Conservation (phyloP, 2,113 vertebrate genomes). For the Zapus hudsonius region DNA sequence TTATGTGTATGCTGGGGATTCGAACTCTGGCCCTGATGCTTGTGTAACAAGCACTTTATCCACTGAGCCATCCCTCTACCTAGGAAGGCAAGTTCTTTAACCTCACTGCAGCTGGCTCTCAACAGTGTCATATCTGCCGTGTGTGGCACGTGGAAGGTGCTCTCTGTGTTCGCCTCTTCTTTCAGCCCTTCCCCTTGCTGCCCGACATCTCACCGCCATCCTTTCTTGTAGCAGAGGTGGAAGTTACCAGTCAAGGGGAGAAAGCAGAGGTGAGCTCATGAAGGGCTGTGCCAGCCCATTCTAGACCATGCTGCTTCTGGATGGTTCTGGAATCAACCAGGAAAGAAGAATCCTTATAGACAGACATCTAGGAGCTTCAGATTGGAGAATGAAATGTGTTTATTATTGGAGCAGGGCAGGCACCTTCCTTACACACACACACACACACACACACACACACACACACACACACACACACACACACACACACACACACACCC, state of each 20-base stretch:
- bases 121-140: not conserved
- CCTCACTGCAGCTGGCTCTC: not conserved
- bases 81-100: not conserved
- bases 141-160: not conserved
- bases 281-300: not conserved
- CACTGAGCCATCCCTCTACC: too few species aligned
- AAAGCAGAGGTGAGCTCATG: not conserved
- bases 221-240: not conserved
- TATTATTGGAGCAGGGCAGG: not conserved
- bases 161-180: not conserved
- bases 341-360: not conserved
- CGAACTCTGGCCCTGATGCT: too few species aligned
- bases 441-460: too few species aligned
- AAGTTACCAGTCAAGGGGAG: not conserved
- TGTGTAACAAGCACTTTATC: too few species aligned
- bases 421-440: not conserved
- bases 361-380: not conserved
- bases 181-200: not conserved
- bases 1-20: too few species aligned
- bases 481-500: not conserved
- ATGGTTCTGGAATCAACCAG: not conserved
- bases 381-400: not conserved
- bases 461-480: not conserved
- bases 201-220: not conserved
- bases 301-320: not conserved